Evolutionary conservation across 2,113 vertebrate genomes (phyloP).

Genomic region (Microtus montanus): DNA sequence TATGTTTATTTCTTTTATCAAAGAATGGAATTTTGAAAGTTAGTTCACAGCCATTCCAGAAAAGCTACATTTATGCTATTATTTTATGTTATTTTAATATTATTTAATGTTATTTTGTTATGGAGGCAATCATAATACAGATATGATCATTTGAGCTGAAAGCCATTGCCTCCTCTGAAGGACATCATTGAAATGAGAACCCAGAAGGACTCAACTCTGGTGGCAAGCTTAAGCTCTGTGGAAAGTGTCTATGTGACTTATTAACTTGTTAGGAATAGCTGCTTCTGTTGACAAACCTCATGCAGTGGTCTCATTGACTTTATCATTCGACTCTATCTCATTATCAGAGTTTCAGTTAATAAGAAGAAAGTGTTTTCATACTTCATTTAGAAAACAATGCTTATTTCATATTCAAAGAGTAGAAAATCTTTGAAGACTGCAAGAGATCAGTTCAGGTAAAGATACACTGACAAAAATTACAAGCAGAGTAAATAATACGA

Average conservation of each 20-base stretch:
- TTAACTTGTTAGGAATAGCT: not conserved
- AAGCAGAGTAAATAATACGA: not conserved
- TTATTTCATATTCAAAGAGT: not conserved
- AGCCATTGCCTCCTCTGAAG: too few relatives aligned
- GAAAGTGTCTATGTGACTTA: not conserved
- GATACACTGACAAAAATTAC: not conserved
- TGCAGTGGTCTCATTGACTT: not conserved
- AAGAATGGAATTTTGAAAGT: too few relatives aligned
- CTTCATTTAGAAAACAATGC: not conserved
- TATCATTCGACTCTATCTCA: not conserved
- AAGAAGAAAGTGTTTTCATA: not conserved
- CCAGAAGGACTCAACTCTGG: too few relatives aligned
- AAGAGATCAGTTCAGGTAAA: not conserved
- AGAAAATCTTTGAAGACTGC: not conserved
- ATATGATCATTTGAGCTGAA: too few relatives aligned
- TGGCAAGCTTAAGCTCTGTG: not conserved
- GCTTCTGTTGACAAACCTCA: not conserved
- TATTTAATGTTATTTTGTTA: too few relatives aligned
- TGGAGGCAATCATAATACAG: too few relatives aligned
- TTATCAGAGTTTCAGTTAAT: not conserved
- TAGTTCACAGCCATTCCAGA: too few relatives aligned
- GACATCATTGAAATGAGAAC: too few relatives aligned
- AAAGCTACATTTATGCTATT: too few relatives aligned
- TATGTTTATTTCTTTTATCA: too few relatives aligned
- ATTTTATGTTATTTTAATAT: too few relatives aligned